Conservation (phyloP, 1,140 invertebrate species). For the Oedothorax gibbosus region DNA sequence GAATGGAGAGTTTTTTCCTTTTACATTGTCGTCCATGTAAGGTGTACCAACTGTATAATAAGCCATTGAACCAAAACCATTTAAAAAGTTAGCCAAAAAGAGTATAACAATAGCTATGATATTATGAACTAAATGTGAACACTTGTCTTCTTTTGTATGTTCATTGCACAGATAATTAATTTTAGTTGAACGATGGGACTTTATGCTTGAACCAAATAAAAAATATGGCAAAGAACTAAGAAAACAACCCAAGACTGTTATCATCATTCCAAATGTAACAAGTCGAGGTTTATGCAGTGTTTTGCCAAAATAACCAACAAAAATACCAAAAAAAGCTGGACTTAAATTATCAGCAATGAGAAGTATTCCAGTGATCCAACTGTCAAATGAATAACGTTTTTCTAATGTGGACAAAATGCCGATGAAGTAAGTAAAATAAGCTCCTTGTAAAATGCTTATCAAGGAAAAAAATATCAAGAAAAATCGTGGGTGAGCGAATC, state of each 20-base stretch:
- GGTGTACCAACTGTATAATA: conserved; percentile 65
- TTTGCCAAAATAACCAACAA: conserved; percentile 64
- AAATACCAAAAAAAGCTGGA: conserved; percentile 35
- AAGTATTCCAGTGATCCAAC: conserved; percentile 77
- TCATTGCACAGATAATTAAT: neutral
- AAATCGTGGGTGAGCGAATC: conserved; percentile 39
- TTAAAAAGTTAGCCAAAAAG: conserved; percentile 62
- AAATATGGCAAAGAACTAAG: conserved; percentile 77
- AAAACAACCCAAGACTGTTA: conserved; percentile 77
- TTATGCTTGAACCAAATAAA: conserved; percentile 74
- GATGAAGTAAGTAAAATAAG: conserved; percentile 59
- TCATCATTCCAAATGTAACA: conserved; percentile 78
- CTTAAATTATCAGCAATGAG: conserved; percentile 62
- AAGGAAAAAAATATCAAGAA: conserved; percentile 54
- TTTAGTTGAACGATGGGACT: neutral
- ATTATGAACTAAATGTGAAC: conserved; percentile 19
- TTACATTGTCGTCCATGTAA: conserved; percentile 68
- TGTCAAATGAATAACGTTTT: conserved; percentile 79
- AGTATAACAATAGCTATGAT: conserved; percentile 53
- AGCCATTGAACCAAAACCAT: conserved; percentile 62
- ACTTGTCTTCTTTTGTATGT: neutral
- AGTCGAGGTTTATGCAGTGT: conserved; percentile 78
- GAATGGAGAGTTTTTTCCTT: conserved; percentile 66
- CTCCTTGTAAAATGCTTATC: conserved; percentile 51
- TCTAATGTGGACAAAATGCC: conserved; percentile 60